Base-by-base conservation (phyloP, 1,140 invertebrate genomes). In the Mizuhopecten yessoensis region DNA sequence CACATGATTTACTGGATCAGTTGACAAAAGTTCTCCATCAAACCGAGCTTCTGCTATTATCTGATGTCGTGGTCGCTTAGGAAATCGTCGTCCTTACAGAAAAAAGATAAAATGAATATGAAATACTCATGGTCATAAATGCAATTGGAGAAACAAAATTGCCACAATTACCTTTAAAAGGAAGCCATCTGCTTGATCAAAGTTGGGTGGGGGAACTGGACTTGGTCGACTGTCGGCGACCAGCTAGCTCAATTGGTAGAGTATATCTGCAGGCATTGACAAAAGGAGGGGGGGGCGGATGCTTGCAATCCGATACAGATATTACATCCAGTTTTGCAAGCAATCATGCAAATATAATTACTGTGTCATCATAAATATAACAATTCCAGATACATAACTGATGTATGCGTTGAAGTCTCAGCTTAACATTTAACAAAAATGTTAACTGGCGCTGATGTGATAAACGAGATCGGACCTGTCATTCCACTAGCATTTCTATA, bases 21-120 rank as follows among this genome's bases (percentile, higher is more conserved):
- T 97, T 9, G 94, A 91, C 49, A 97, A 93, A 15, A 97, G 92
- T 94, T 97, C 97, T 10, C 96, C 96, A 95, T 97, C 97, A 94
- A 97, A 97, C 89, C 95, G 95, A 15, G 97, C 97, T 92, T 97
- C 97, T 34, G 96, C 95, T 34, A 97, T 93, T 17, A 97, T 88
- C 88, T 96, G 93, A 88, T 95, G 95, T 36, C 94, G 93, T n/a
- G 95, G 93, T 89, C 96, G 94, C 89, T 95, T 96, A 36, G 96
- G 96, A 93, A 97, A 97, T 89, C 96, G 95, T 87, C 96, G 92
- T 33, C 96, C 97, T 97, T 92, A 34, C 87, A 89, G 29, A 45
- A 57, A 90, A 39, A 88, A 87, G 75, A 34, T 29, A 39, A 39
- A 39, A 39, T 5, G 36, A 13, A 7, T 39, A 39, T 13, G 13